A percentile compares a stretch with the other conserved stretches of the same genome.
These are phyloP conservation scores for Dusona sp. DNA, from an alignment of 2,888 invertebrate genomes.

Conservation along the genomic window DNA sequence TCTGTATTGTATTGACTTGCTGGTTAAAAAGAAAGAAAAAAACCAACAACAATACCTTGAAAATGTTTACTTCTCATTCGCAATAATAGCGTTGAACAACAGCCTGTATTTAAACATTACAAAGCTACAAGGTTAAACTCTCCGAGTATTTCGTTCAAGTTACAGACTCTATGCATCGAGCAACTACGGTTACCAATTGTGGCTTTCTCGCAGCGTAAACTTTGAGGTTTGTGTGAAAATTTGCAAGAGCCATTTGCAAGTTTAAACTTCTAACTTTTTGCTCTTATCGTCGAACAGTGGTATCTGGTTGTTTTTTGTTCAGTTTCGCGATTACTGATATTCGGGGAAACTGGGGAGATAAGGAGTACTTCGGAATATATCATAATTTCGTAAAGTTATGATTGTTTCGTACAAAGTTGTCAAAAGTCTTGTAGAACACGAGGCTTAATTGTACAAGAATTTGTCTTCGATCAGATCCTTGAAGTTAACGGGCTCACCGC, in stretches of 20 bases:
- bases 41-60: not conserved
- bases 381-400: not conserved
- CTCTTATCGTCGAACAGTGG: not conserved
- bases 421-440: not conserved
- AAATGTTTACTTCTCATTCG: not conserved
- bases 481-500: slow-evolving; percentile 31
- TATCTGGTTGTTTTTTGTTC: not conserved
- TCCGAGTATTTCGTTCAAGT: not conserved
- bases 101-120: not conserved
- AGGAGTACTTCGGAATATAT: not conserved
- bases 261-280: not conserved
- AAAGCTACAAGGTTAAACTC: not conserved
- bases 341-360: not conserved
- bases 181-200: not conserved
- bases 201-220: not conserved
- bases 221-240: not conserved
- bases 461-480: slow-evolving; percentile 26
- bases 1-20: not conserved
- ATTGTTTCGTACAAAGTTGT: not conserved
- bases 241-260: slow-evolving; percentile 3
- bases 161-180: not conserved
- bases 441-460: not conserved
- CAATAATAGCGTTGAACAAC: not conserved
- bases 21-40: not conserved
- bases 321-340: not conserved